Base-by-base conservation (phyloP, 2,113 vertebrate species). In the Misgurnus mizolepis region DNA sequence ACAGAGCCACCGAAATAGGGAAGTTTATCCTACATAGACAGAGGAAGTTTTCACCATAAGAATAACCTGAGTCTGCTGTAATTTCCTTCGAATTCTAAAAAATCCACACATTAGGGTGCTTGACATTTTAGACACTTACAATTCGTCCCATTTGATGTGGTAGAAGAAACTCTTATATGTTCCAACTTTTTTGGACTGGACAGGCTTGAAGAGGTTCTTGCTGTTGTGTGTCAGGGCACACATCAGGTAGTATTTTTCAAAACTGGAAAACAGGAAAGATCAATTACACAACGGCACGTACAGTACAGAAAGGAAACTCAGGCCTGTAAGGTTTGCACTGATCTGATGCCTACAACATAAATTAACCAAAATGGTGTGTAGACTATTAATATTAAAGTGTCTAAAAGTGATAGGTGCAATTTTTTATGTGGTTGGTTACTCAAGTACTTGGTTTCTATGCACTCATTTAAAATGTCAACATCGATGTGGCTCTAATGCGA, bases 151-250 rank as follows among this genome's bases (percentile, higher is more conserved):
- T 87, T 97, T 98, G 89, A 98, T 94, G 90, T 98, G 95, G 91
- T 97, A 98, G 93, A 97, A 99, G 90, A 98, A 99, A 89, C 92
- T 97, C 90, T 94, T 97, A 80, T 98, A 98, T 1, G 95, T 96
- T 84, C 98, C 96, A 88, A 98, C 97, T 87, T 95, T 96, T 93
- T 98, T 98, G 87, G 96, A 99, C 72, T 99, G 97, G 84, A 99
- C 84, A n/a, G 98, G 96, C 86, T 98, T 99, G 83, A 99, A 98
- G 49, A 98, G 91, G 90, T 98, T 96, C 86, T 93, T 95, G 83
- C 95, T 96, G 66, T 98, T 98, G 90, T 99, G 96, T 68, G 94
- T 96, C 85, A 99, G 91, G 56, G 97, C 95, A 85, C 96, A 98
- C 89, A 96, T 85, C 90, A 99, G 92, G 86, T 95, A 98, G 91